A percentile compares a stretch with the other conserved stretches of the same genome.
Conservation (phyloP, 92 coral and sea anemone genomes). For the Palythoa caribaeorum region DNA sequence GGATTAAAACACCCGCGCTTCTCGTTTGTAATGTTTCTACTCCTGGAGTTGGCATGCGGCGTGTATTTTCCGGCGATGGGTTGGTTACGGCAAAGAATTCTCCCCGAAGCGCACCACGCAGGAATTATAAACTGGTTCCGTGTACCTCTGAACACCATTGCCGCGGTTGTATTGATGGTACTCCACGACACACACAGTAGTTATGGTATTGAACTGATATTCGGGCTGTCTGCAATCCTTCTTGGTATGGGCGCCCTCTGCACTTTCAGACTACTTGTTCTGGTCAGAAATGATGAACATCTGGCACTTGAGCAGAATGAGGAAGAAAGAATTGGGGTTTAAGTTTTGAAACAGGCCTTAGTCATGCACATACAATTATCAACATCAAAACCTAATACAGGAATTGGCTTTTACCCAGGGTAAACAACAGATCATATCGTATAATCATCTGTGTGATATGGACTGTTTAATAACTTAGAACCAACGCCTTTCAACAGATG, state of each 20-base stretch:
- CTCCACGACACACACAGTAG: slow-evolving; percentile 98
- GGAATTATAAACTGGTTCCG: slow-evolving; percentile 99
- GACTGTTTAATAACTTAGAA: no score
- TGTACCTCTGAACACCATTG: slow-evolving; percentile 92
- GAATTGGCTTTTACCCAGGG: not conserved
- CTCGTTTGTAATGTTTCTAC: slow-evolving; percentile 88
- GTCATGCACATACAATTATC: not conserved
- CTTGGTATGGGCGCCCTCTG: slow-evolving; percentile 84
- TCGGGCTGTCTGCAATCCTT: slow-evolving; percentile 88
- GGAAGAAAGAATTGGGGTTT: slow-evolving; percentile 58
- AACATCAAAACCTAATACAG: not conserved
- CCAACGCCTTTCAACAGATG: no score
- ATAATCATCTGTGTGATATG: no score
- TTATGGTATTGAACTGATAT: slow-evolving; percentile 94
- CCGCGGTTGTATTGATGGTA: slow-evolving; percentile 93
- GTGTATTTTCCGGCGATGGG: slow-evolving; percentile 99
- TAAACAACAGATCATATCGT: no score
- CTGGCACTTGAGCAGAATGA: slow-evolving; percentile 70
- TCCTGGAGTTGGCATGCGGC: slow-evolving; percentile 93
- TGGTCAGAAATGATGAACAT: slow-evolving; percentile 77
- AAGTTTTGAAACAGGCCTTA: not conserved
- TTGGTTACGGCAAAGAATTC: slow-evolving; percentile 91
- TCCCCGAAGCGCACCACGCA: slow-evolving; percentile 98
- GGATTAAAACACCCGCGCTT: slow-evolving; percentile 91
- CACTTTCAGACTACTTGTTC: slow-evolving; percentile 71